Percentiles rank a stretch among this genome's conserved stretches.
Conservation (phyloP, 1,140 invertebrate genomes). For the Aphelenchoides fujianensis region DNA sequence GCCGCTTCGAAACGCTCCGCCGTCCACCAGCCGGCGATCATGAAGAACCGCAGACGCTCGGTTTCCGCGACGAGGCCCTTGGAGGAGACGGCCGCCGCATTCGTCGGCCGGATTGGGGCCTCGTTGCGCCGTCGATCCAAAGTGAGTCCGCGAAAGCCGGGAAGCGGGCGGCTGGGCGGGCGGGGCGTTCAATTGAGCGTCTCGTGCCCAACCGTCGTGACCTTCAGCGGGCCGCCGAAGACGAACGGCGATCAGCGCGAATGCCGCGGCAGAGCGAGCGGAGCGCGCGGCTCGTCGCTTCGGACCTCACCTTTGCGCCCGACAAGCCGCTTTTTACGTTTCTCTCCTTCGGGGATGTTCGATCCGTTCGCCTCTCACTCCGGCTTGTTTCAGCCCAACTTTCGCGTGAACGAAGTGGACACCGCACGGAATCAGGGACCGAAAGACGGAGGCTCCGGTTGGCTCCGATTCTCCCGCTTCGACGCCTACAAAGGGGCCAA, state of each 20-base stretch:
- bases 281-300: too few relatives aligned
- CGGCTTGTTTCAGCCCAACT: conserved; percentile 1
- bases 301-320: neutral
- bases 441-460: neutral
- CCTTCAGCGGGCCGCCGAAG: neutral
- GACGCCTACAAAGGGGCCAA: neutral
- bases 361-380: too few relatives aligned
- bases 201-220: neutral
- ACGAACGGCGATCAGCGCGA: conserved; percentile 1
- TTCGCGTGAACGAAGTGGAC: too few relatives aligned
- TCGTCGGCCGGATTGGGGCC: conserved; percentile 53
- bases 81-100: conserved; percentile 46
- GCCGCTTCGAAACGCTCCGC: too few relatives aligned
- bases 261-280: neutral
- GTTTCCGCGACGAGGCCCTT: conserved; percentile 46
- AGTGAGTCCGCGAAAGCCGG: neutral
- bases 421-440: too few relatives aligned
- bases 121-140: conserved; percentile 30
- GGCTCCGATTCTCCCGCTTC: conserved; percentile 15
- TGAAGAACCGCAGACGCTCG: conserved; percentile 43
- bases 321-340: neutral
- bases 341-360: neutral
- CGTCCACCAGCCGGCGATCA: neutral
- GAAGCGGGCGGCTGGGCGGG: neutral
- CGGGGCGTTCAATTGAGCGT: neutral